Evolutionary conservation across 2,113 vertebrate genomes (phyloP).

Genomic region (Aythya baeri): DNA sequence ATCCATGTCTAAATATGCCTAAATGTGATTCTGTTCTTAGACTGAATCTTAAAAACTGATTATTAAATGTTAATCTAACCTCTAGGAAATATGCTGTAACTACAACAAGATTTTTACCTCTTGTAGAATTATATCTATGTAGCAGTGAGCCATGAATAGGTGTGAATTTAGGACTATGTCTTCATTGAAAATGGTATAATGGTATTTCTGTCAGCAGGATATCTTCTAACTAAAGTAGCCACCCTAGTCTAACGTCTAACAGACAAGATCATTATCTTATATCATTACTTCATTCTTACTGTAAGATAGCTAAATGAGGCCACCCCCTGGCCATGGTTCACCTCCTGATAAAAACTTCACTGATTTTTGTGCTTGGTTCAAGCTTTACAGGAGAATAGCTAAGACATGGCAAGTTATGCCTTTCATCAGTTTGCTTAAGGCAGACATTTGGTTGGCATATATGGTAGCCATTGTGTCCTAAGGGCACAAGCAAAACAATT

Average conservation of each 20-base stretch:
- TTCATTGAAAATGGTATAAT: not conserved
- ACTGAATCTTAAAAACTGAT: not conserved
- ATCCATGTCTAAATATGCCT: not conserved
- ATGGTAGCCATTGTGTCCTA: not conserved
- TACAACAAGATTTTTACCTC: not conserved
- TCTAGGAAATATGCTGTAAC: not conserved
- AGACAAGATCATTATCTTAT: not conserved
- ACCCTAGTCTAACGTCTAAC: not conserved
- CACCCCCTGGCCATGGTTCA: not conserved
- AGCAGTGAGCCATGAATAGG: not conserved
- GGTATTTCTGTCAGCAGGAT: not conserved
- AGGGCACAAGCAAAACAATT: not conserved
- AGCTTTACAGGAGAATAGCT: not conserved
- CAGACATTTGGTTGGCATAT: not conserved
- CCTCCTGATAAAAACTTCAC: not conserved
- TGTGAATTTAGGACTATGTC: not conserved
- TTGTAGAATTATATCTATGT: not conserved
- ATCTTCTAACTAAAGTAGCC: not conserved
- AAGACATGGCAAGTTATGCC: not conserved
- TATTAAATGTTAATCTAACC: not conserved
- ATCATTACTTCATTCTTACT: not conserved
- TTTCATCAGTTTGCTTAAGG: not conserved
- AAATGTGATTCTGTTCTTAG: not conserved
- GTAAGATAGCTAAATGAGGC: conserved; percentile 3
- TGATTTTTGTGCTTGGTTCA: not conserved